Percentiles rank a stretch among this genome's conserved stretches.
Conservation (phyloP, 2,113 vertebrate species). For the Synchiropus splendidus region DNA sequence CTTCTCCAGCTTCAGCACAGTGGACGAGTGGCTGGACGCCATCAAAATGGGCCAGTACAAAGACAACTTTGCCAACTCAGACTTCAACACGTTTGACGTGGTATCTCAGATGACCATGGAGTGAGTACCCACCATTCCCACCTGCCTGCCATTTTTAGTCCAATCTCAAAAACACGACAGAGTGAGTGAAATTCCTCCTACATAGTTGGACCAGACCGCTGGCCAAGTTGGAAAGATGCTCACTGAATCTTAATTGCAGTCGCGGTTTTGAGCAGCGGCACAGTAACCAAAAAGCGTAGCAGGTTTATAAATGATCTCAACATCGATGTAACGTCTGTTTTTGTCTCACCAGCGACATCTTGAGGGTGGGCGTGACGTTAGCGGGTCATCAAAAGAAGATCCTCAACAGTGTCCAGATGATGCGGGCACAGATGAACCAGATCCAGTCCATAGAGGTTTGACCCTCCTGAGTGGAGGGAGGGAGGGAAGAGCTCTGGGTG, state of each 20-base stretch:
- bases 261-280: no score
- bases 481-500: conserved; percentile 23
- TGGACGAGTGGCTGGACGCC: conserved; percentile 97
- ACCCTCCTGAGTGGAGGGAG: conserved; percentile 41
- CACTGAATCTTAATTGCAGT: no score
- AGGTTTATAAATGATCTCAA: conserved; percentile 10
- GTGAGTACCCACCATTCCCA: conserved; percentile 70
- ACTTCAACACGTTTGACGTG: conserved; percentile 86
- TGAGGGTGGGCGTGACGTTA: conserved; percentile 92
- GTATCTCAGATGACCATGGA: conserved; percentile 99
- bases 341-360: conserved; percentile 81
- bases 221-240: no score
- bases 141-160: no score
- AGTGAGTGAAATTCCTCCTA: no score
- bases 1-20: conserved; percentile 94
- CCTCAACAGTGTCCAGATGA: conserved; percentile 98
- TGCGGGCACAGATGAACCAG: conserved; percentile 99
- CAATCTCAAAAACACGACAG: no score
- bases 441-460: conserved; percentile 99
- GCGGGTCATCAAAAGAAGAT: conserved; percentile 99
- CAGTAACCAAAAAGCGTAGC: not conserved
- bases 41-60: conserved; percentile 99
- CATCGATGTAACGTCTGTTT: conserved; percentile 18
- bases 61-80: conserved; percentile 87
- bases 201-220: no score